phyloP scores from a whole-genome alignment of 2,888 invertebrate genomes.

The Micoletzkya japonica region DNA sequence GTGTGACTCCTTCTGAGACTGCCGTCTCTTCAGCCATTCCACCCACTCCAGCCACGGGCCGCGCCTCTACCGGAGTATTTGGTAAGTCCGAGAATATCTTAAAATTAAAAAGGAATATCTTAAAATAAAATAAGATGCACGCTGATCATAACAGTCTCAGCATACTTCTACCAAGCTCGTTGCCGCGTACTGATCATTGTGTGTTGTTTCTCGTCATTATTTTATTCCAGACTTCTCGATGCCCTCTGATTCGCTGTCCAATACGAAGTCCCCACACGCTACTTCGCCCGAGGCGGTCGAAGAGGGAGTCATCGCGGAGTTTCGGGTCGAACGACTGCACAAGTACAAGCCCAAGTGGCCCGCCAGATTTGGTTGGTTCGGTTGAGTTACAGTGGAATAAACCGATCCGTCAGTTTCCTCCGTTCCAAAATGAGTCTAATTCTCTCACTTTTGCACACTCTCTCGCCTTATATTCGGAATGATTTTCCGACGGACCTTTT shows the following conservation, averaged over 20 bases:
- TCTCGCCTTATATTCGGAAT: too few relatives aligned
- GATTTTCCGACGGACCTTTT: too few relatives aligned
- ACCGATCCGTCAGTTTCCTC: too few relatives aligned
- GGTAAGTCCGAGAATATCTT: too few relatives aligned
- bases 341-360: conserved; percentile 44
- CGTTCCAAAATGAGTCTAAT: too few relatives aligned
- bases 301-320: conserved; percentile 35
- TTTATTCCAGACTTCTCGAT: conserved; percentile 8
- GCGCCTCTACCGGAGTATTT: too few relatives aligned
- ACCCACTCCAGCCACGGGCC: conserved; percentile 14
- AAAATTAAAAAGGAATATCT: too few relatives aligned
- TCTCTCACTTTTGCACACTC: too few relatives aligned
- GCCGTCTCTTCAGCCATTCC: neutral
- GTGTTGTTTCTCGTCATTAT: neutral
- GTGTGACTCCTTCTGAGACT: neutral
- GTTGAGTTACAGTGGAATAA: neutral
- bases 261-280: neutral
- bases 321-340: conserved; percentile 39
- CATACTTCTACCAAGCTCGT: too few relatives aligned
- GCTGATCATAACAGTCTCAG: too few relatives aligned
- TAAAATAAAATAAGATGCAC: too few relatives aligned
- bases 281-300: neutral
- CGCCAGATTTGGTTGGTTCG: conserved; percentile 38
- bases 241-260: neutral
- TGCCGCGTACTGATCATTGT: too few relatives aligned